Conservation (phyloP, 2,888 invertebrate species). For the Orchesellides sinensis region DNA sequence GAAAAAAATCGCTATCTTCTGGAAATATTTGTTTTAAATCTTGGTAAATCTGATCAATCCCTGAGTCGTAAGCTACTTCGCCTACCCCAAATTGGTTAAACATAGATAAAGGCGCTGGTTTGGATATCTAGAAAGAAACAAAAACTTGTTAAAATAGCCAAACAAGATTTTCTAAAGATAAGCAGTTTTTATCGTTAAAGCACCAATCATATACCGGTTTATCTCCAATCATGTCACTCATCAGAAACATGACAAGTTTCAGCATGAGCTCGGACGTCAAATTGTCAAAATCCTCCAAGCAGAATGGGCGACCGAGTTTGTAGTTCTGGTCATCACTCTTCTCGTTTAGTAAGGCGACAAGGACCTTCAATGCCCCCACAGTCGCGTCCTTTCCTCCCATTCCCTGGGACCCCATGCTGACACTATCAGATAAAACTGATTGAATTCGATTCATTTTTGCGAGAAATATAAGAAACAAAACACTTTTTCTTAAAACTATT, state of each 20-base stretch:
- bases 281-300: conserved; percentile 24
- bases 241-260: conserved; percentile 16
- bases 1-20: conserved; percentile 22
- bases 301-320: neutral
- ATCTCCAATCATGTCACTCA: conserved; percentile 23
- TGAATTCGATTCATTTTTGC: neutral
- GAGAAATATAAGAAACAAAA: neutral
- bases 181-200: neutral
- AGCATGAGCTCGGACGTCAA: conserved; percentile 27
- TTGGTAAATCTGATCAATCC: conserved; percentile 32
- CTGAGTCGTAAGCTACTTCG: conserved; percentile 27
- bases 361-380: conserved; percentile 16
- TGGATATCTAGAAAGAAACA: conserved; percentile 18
- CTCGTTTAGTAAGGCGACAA: conserved; percentile 16
- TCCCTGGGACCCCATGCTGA: neutral
- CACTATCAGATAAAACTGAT: neutral
- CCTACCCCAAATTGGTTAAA: conserved; percentile 38
- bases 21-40: conserved; percentile 35
- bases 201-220: conserved; percentile 9
- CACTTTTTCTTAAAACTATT: neutral
- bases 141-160: too few species aligned
- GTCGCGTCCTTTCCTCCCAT: conserved; percentile 1
- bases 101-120: neutral
- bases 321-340: neutral
- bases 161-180: neutral